Percentiles rank a stretch among this genome's conserved stretches.
Evolutionary conservation across 2,888 invertebrate species (phyloP).

Genomic region (Melipona bicolor): DNA sequence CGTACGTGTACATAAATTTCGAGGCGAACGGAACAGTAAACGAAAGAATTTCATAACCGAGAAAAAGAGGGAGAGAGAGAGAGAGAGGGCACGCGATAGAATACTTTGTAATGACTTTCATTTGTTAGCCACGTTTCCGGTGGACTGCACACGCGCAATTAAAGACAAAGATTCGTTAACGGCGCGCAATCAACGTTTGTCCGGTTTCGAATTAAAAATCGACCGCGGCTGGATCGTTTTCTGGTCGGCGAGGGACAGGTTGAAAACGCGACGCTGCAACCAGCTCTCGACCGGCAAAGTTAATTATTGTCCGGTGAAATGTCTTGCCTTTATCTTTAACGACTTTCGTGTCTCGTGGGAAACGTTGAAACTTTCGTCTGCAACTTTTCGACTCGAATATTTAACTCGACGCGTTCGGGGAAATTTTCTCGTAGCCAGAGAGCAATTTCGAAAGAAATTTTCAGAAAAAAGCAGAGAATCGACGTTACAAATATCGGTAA

Average conservation of each 20-base stretch:
- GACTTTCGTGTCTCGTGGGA: too few relatives aligned
- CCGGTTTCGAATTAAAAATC: constrained; percentile 5
- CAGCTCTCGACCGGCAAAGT: neutral
- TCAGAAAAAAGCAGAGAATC: neutral
- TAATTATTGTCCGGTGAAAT: neutral
- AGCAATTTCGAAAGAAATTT: neutral
- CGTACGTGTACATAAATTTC: neutral
- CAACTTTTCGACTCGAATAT: neutral
- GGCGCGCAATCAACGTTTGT: constrained; percentile 16
- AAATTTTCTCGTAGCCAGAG: neutral
- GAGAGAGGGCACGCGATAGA: neutral
- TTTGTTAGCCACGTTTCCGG: constrained; percentile 7
- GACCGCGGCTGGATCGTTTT: neutral
- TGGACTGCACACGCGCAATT: constrained; percentile 13
- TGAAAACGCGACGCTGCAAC: neutral
- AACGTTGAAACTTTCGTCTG: neutral
- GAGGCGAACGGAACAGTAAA: neutral
- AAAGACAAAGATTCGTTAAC: constrained; percentile 22
- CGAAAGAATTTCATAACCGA: neutral
- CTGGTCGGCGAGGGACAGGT: neutral
- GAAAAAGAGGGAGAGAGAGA: neutral
- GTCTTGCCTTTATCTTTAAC: neutral
- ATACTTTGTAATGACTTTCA: neutral
- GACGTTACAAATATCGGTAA: too few relatives aligned
- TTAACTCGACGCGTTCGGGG: neutral